A percentile compares a stretch with the other conserved stretches of the same genome.
These are phyloP conservation scores for Gadus chalcogrammus DNA, from an alignment of 2,113 vertebrate species.

Conservation along the genomic window DNA sequence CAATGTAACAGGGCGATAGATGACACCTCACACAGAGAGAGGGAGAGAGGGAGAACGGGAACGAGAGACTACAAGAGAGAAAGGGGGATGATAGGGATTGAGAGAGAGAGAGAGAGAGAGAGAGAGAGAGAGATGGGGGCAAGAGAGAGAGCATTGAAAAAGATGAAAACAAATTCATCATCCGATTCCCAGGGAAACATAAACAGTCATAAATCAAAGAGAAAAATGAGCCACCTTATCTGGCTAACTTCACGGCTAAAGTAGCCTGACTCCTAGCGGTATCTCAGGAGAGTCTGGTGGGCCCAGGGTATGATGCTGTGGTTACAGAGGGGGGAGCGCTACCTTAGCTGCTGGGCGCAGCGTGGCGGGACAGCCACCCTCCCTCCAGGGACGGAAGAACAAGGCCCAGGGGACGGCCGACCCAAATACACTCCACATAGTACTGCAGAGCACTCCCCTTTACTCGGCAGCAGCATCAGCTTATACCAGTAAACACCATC, in stretches of 20 bases:
- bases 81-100: constrained; percentile 33
- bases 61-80: constrained; percentile 19
- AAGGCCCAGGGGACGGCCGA: too few relatives aligned
- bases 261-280: constrained; percentile 67
- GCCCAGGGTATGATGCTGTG: constrained; percentile 36
- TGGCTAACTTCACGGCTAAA: constrained; percentile 73
- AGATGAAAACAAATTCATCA: constrained; percentile 67
- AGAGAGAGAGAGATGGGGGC: constrained; percentile 14
- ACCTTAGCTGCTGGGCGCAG: too few relatives aligned
- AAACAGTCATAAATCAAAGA: constrained; percentile 73
- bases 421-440: too few relatives aligned
- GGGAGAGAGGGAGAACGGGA: background rate
- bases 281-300: constrained; percentile 54
- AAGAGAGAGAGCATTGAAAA: constrained; percentile 38
- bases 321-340: constrained; percentile 14
- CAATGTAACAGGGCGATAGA: too few relatives aligned
- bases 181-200: constrained; percentile 60
- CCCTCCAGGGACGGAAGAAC: too few relatives aligned
- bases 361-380: too few relatives aligned
- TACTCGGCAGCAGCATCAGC: too few relatives aligned
- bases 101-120: constrained; percentile 1
- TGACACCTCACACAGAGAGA: too few relatives aligned
- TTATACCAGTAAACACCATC: too few relatives aligned
- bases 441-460: too few relatives aligned
- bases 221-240: constrained; percentile 72